These are phyloP conservation scores for Microtus richardsoni DNA, from an alignment of 2,113 vertebrate species.

Conservation along the genomic window DNA sequence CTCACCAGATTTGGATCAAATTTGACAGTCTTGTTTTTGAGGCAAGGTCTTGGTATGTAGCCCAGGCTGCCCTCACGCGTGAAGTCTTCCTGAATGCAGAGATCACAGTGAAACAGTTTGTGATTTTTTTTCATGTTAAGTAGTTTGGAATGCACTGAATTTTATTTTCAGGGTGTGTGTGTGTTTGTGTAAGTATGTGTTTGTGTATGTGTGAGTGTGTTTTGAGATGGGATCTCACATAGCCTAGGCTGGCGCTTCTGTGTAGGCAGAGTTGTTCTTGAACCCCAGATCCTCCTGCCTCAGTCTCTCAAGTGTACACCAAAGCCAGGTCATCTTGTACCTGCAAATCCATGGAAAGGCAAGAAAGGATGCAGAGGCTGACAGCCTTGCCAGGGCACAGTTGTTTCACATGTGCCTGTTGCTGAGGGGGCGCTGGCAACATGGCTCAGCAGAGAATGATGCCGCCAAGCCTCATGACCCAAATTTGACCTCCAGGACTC, in stretches of 20 bases:
- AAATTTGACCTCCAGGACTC: background rate
- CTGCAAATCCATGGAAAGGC: background rate
- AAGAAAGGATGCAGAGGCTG: background rate
- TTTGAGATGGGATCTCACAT: background rate
- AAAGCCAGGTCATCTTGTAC: background rate
- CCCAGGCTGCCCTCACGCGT: background rate
- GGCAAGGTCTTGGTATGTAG: background rate
- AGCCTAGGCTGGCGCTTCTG: background rate
- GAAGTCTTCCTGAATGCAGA: background rate
- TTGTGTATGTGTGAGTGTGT: background rate
- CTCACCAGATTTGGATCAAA: background rate
- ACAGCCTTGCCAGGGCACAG: background rate
- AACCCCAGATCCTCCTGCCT: background rate
- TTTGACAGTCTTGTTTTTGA: background rate
- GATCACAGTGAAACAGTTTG: background rate
- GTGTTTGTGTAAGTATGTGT: background rate
- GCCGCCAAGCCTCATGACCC: background rate
- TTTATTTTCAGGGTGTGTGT: background rate
- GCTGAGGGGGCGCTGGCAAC: background rate
- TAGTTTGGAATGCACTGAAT: background rate
- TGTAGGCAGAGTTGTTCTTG: background rate
- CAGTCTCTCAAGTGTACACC: background rate
- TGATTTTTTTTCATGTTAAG: background rate
- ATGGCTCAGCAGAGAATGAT: background rate
- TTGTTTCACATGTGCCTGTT: background rate